A percentile compares a stretch with the other conserved stretches of the same genome.
phyloP scores from a whole-genome alignment of 92 coral and sea anemone genomes.

The Epizoanthus fatuus region DNA sequence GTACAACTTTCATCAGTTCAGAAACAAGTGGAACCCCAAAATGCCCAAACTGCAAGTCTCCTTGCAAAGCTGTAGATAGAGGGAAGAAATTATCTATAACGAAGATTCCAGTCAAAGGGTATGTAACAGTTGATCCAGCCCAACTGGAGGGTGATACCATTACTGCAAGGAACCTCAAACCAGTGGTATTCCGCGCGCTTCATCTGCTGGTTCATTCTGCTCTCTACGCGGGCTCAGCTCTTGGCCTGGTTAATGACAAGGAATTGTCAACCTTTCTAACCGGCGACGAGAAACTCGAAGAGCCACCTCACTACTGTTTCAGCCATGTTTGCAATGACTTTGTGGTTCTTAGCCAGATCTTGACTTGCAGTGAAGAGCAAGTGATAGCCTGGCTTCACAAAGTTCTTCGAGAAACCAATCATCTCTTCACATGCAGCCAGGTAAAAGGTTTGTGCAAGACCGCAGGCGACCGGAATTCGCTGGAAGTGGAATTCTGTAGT shows the following conservation, averaged over 20 bases:
- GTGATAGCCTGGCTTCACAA: slow-evolving; percentile 76
- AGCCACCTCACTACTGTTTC: slow-evolving; percentile 71
- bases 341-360: slow-evolving; percentile 57
- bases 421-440: slow-evolving; percentile 53
- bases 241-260: slow-evolving; percentile 58
- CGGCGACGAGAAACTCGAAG: slow-evolving; percentile 23
- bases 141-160: slow-evolving; percentile 34
- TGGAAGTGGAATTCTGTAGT: slow-evolving; percentile 20
- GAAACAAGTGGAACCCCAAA: background rate
- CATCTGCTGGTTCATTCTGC: slow-evolving; percentile 89
- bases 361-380: slow-evolving; percentile 77
- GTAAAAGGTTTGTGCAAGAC: slow-evolving; percentile 21
- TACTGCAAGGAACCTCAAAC: slow-evolving; percentile 65
- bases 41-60: slow-evolving; percentile 64
- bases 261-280: slow-evolving; percentile 53
- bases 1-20: slow-evolving; percentile 43
- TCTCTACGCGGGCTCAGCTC: slow-evolving; percentile 82
- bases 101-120: slow-evolving; percentile 37
- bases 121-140: slow-evolving; percentile 28
- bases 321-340: slow-evolving; percentile 75
- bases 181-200: slow-evolving; percentile 85
- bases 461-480: slow-evolving; percentile 3
- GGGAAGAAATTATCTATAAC: background rate
- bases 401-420: slow-evolving; percentile 62
- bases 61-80: background rate